Evolutionary conservation across 2,113 vertebrate species (phyloP).

Genomic region (Apus apus): DNA sequence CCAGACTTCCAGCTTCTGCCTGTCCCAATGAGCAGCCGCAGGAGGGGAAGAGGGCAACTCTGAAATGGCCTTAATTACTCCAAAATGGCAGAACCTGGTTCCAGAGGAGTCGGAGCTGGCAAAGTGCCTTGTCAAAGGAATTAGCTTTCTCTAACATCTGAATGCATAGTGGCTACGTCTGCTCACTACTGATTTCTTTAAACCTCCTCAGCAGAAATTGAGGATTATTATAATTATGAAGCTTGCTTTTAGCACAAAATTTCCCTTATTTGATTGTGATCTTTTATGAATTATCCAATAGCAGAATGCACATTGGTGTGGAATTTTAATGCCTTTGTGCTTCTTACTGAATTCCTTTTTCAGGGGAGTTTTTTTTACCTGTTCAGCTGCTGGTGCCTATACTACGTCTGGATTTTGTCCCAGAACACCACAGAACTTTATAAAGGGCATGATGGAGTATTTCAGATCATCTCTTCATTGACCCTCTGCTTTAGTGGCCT

Average conservation of each 20-base stretch:
- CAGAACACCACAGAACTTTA: background rate
- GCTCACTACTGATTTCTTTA: background rate
- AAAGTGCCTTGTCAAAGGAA: background rate
- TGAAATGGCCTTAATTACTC: background rate
- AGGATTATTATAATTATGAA: background rate
- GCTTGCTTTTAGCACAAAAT: background rate
- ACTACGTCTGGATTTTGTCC: background rate
- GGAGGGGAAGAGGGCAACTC: background rate
- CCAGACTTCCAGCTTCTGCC: background rate
- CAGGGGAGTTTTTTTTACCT: background rate
- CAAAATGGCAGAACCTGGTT: background rate
- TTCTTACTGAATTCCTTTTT: background rate
- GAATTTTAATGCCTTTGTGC: background rate
- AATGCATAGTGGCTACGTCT: background rate
- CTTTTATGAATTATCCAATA: background rate
- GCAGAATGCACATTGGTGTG: background rate
- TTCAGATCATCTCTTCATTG: background rate
- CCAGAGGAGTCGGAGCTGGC: background rate
- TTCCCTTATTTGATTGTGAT: background rate
- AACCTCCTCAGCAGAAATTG: background rate
- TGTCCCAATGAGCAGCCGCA: background rate
- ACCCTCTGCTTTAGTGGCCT: background rate
- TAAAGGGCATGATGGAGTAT: background rate
- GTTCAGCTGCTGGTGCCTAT: background rate
- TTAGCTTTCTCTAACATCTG: background rate